Evolutionary conservation across 2,888 invertebrate genomes (phyloP), one percentile per base, ranked within the genome.

Genomic region (Zhuqinia jingwanae): DNA sequence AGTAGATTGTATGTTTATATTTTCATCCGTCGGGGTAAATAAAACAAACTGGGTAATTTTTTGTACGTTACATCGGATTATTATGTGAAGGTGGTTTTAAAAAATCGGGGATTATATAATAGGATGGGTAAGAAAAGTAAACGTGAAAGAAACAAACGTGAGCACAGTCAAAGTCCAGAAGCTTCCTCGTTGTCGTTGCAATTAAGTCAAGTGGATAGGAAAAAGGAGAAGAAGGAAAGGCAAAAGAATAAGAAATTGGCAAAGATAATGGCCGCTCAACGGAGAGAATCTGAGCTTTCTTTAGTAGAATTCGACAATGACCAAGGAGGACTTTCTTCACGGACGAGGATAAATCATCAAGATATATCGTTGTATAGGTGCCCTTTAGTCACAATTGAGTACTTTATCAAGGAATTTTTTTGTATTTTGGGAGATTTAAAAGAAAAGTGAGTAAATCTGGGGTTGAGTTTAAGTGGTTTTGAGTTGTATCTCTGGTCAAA

Each of bases 321-420:
- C 11, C 22, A 47, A 50, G 56, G 17, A n/a, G 17, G 36, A 60
- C 22, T 22, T 20, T 22, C 78, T 27, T 36, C n/a, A 91, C 92
- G 5, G 36, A 36, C 36, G 36, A 94, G 92, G 95, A 96, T 92
- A 36, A 36, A 92, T 95, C 91, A 92, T 95, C 93, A 91, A n/a
- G 11, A 93, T 89, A 92, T 97, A 89, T 96, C 97, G 89, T 93
- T 97, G 90, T 97, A 97, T 96, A 94, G 95, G 92, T 94, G 95
- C 91, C 97, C 97, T 8, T 90, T 97, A 87, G 94, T 94, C 91
- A 97, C 97, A 1, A 92, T 96, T 85, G 95, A 96, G 92, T 97
- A 96, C 93, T 97, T 96, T 93, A 92, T 94, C 91, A 94, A 94
- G 91, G 97, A 98, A 94, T 93, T 95, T 89, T 92, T 94, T 0